Evolutionary conservation across 2,797 vertebrate species (phyloP).

Genomic region (Chelon labrosus): DNA sequence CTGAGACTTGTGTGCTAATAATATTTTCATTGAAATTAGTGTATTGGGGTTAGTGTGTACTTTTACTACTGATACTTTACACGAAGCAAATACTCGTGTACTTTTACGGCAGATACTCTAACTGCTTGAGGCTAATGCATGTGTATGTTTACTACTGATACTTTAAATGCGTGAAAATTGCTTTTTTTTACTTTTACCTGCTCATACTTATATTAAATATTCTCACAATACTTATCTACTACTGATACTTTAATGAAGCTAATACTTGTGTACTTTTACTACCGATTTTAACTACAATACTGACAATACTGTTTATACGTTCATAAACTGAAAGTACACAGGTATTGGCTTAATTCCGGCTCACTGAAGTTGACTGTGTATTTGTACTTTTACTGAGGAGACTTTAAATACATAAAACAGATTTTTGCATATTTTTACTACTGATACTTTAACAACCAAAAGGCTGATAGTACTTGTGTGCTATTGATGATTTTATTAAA

Average conservation of each 20-base stretch:
- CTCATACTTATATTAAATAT: background rate
- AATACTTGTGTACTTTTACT: background rate
- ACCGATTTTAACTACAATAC: background rate
- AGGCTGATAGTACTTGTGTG: background rate
- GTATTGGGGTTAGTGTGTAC: too few species aligned
- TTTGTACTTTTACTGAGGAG: background rate
- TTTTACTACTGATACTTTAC: background rate
- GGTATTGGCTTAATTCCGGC: too few species aligned
- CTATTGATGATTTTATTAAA: too few species aligned
- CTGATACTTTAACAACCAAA: background rate
- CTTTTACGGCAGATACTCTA: background rate
- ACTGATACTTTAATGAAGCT: too few species aligned
- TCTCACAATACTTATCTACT: too few species aligned
- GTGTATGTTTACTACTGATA: too few species aligned
- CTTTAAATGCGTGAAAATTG: too few species aligned
- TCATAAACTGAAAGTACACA: too few species aligned
- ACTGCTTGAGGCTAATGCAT: too few species aligned
- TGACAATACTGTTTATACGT: background rate
- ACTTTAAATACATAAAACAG: background rate
- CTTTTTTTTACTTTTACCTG: background rate
- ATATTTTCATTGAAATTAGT: too few species aligned
- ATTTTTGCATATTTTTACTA: background rate
- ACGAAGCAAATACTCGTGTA: background rate
- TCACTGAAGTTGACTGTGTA: background rate
- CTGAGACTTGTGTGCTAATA: background rate